A percentile compares a stretch with the other conserved stretches of the same genome.
Conservation (phyloP, 2,888 invertebrate genomes). For the Selenia dentaria region DNA sequence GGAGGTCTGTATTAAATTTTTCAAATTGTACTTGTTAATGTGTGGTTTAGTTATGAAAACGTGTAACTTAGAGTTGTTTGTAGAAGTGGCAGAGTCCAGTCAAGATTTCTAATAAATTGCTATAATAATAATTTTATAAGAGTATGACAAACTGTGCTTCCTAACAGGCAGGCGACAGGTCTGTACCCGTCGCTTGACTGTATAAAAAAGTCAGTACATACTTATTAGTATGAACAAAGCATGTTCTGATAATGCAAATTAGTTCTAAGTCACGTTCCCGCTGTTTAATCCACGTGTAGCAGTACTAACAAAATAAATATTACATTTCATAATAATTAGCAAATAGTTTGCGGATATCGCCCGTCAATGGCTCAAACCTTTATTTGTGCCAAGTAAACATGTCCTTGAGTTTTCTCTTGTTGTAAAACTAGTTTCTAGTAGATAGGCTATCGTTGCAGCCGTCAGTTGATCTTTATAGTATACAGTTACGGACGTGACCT, state of each 20-base stretch:
- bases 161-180: background rate
- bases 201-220: constrained; percentile 7
- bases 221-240: background rate
- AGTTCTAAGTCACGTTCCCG: constrained; percentile 21
- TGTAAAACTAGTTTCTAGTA: constrained; percentile 25
- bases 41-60: too few species aligned
- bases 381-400: constrained; percentile 20
- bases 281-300: constrained; percentile 23
- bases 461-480: background rate
- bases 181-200: constrained; percentile 1
- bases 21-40: too few species aligned
- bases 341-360: constrained; percentile 14
- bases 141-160: too few species aligned
- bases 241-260: constrained; percentile 24
- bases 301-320: constrained; percentile 24
- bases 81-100: too few species aligned
- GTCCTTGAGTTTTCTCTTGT: constrained; percentile 24
- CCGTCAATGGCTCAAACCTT: constrained; percentile 16
- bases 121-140: too few species aligned
- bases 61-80: too few species aligned
- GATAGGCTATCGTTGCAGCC: background rate
- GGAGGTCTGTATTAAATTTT: too few species aligned
- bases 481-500: constrained; percentile 10
- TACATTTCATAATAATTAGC: constrained; percentile 21
- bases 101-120: too few species aligned